Evolutionary conservation across 2,797 vertebrate species (phyloP), one percentile per base, ranked within the genome.

Genomic region (Pseudochirops cupreus): DNA sequence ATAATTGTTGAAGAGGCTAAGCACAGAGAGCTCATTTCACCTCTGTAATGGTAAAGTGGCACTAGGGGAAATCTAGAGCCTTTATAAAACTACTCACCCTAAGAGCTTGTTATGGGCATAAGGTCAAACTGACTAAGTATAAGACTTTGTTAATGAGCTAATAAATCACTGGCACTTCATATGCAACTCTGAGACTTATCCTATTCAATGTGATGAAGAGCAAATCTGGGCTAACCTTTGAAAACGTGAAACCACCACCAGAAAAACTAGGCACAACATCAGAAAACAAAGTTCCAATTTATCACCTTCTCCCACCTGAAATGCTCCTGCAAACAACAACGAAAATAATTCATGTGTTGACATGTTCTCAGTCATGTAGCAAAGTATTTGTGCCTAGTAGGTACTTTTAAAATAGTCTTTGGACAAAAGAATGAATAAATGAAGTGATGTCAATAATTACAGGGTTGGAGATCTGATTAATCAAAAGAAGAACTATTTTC

Each of bases 151-250:
- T 97, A 98, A 98, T 97, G 97, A 98, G 96, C 96, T 98, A 96
- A 98, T 98, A 97, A 97, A 97, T 98, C 97, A 97, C 91, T 97
- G 97, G 97, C 95, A 97, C 95, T 98, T 97, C 95, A 92, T 95
- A 97, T 74, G 5, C 97, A 96, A 96, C 89, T 54, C 95, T 97
- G 93, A 96, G 95, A 96, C 97, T 98, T 97, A 95, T 97, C 96
- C 96, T 96, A 96, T 97, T 97, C 97, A 96, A 95, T 62, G 95
- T 93, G 97, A 97, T 97, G 95, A 97, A 96, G 96, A 97, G 97
- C 94, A 95, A 96, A 98, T 97, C 96, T 95, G 95, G 93, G 91
- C 94, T 98, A 98, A 97, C 97, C 97, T 98, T 98, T 98, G 96
- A 97, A 97, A 95, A 95, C 95, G 95, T 93, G 91, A 91, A 91